phyloP scores from a whole-genome alignment of 2,113 vertebrate species.

The Riparia riparia region DNA sequence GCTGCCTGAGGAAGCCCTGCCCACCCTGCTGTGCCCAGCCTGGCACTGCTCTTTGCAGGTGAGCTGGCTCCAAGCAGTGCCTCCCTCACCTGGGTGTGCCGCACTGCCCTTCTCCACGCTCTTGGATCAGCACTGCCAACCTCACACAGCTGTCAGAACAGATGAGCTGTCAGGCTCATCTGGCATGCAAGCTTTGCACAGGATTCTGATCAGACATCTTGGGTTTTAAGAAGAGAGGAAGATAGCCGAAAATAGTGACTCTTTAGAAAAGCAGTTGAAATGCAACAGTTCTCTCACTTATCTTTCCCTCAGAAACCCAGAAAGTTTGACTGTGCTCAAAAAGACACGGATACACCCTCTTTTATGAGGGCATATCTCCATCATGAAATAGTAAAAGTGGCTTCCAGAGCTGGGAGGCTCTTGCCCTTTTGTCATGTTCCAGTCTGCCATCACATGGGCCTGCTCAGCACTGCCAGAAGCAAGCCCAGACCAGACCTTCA shows the following conservation, averaged over 20 bases:
- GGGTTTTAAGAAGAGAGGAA: neutral
- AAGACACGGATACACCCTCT: neutral
- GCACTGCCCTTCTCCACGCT: neutral
- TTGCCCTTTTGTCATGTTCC: neutral
- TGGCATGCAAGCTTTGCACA: neutral
- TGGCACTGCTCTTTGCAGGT: rapidly evolving
- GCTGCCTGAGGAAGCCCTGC: neutral
- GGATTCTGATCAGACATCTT: neutral
- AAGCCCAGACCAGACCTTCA: neutral
- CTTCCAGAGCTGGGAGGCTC: neutral
- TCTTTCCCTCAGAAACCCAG: neutral
- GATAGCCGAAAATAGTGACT: rapidly evolving
- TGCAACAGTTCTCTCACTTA: neutral
- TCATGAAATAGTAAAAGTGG: neutral
- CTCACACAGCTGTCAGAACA: neutral
- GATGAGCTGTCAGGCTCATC: neutral
- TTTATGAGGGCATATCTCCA: neutral
- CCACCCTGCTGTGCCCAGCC: neutral
- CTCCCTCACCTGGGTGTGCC: neutral
- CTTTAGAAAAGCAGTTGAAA: neutral
- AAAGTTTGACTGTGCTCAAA: neutral
- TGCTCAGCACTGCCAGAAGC: neutral
- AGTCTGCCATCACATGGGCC: neutral
- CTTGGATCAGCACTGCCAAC: neutral
- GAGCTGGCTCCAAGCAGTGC: neutral